Evolutionary conservation across 2,797 vertebrate species (phyloP), one percentile per base, ranked within the genome.

Genomic region (Clarias laeviceps): DNA sequence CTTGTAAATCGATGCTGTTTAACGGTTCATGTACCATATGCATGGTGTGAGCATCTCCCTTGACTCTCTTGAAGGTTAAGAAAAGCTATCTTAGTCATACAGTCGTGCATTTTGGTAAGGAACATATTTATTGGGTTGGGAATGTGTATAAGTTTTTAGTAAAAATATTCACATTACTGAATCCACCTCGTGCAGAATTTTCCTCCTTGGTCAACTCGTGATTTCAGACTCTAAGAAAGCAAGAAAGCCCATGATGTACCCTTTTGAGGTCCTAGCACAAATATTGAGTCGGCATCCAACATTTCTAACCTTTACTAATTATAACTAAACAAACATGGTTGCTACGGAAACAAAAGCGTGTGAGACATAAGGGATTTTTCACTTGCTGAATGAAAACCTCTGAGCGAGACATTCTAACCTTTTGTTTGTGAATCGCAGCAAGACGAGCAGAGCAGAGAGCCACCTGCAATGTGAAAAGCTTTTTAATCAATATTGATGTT

Each of bases 251-350:
- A 17, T 27, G n/a, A 32, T 20, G 50, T 29, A 56, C 50, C 56
- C 4, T 56, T 73, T 12, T 57, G 27, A 45, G 22, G 20, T 70
- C 68, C 20, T 11, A 40, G 6, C 20, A 2, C 34, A 40, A 70
- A 70, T 70, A 40, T 70, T 70, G 34, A 37, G 34, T n/a, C 22
- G 4, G 20, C 68, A 37, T 22, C 34, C 34, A 72, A 72, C 34
- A 72, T 45, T 72, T 72, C 69, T 72, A 24, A 40, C 69, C 37
- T 45, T 40, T 37, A 45, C 37, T 72, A 45, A 24, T 45, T 14
- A 40, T 45, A 22, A 72, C 69, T 45, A 45, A 70, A 72, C 69
- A 72, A 72, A 72, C 22, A 72, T 72, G 69, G 24, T 40, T 70
- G 18, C 68, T 70, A 70, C 7, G 22, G 32, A 22, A 45, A 22